Conservation (phyloP, 1,140 invertebrate genomes). For the Drosophila neocordata region DNA sequence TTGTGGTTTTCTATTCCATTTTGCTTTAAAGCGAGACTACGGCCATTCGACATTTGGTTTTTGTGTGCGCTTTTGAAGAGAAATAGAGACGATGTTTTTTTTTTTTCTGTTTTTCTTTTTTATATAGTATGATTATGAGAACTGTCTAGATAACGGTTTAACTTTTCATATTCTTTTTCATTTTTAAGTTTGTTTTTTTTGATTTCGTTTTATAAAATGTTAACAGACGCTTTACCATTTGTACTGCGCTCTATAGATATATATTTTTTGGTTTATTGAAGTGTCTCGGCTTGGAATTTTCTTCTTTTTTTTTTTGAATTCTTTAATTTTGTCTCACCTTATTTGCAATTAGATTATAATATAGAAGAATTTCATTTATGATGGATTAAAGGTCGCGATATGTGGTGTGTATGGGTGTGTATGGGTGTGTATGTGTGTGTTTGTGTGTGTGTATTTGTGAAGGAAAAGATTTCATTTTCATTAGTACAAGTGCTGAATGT, state of each 20-base stretch:
- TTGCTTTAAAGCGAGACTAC: constrained; percentile 72
- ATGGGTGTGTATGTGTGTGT: constrained; percentile 30
- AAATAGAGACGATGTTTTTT: constrained; percentile 8
- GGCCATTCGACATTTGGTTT: constrained; percentile 59
- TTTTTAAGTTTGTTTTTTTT: constrained; percentile 41
- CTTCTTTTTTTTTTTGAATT: not conserved
- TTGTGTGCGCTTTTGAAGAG: constrained; percentile 34
- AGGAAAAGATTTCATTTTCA: constrained; percentile 32
- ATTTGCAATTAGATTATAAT: constrained; percentile 32
- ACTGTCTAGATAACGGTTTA: constrained; percentile 4
- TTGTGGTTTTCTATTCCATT: constrained; percentile 51
- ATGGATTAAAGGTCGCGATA: constrained; percentile 63
- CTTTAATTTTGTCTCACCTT: not conserved
- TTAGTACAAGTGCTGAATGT: constrained; percentile 53
- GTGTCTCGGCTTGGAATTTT: constrained; percentile 14
- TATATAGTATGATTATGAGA: constrained; percentile 9
- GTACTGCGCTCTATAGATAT: constrained; percentile 33
- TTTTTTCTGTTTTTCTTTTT: constrained; percentile 22
- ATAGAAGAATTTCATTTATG: constrained; percentile 29
- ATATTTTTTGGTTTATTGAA: constrained; percentile 15
- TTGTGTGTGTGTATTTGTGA: constrained; percentile 19
- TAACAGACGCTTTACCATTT: constrained; percentile 43
- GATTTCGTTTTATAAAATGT: constrained; percentile 37
- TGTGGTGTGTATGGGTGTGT: constrained; percentile 44
- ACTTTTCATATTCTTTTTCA: constrained; percentile 4